Evolutionary conservation across 2,888 invertebrate species (phyloP), one percentile per base, ranked within the genome.

Genomic region (Meteorus colon): DNA sequence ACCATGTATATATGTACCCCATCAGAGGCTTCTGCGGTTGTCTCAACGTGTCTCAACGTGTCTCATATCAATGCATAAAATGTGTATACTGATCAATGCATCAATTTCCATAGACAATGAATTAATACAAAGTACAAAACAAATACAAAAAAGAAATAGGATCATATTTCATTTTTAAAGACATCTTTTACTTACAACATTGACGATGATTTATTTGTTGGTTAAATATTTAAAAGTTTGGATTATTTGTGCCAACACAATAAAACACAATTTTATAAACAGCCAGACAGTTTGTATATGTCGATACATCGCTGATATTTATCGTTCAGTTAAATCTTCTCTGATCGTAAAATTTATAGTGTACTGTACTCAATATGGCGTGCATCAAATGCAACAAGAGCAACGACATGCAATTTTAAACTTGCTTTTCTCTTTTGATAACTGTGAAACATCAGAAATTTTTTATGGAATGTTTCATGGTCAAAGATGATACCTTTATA

Each of bases 271-370:
- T 1, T 31, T 60, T 71, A 41, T 55, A 55, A 66, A 48, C n/a
- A 67, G 59, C 14, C 71, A 41, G 60, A 34, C 62, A 34, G 27
- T 74, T 41, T 27, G 62, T 67, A 70, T 75, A 77, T 74, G 67
- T 77, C 67, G 62, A 27, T 67, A 19, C 62, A 62, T 55, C 75
- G 78, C 80, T 81, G 81, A 82, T 84, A 81, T 84, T 84, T 83
- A 84, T 81, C 77, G 81, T 74, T 45, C 76, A 75, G 77, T 81
- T 84, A 84, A 84, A 84, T 81, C 78, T 80, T 76, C 71, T 73
- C n/a, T 34, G 78, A 79, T 79, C 82, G 81, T 84, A 83, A 83
- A 83, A 75, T 82, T 79, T 78, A 75, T 75, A 71, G 37, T 34
- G 55, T 24, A 4, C 48, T 5, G n/a, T 16, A 48, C 48, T 48